These are phyloP conservation scores for Alosa sapidissima DNA, from an alignment of 2,797 vertebrate genomes.

Conservation along the genomic window DNA sequence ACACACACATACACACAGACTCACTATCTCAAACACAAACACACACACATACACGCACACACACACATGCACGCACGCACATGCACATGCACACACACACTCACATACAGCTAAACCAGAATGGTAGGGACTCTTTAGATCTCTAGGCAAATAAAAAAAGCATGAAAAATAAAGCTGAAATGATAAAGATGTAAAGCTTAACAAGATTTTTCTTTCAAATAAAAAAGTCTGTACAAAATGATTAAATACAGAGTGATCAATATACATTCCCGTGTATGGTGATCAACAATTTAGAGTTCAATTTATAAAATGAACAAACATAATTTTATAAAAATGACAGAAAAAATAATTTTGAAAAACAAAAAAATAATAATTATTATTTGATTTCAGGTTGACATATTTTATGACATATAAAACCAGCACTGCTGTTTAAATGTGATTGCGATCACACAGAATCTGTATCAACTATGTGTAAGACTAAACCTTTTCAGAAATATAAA, in stretches of 20 bases:
- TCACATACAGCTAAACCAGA: background rate
- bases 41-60: conserved; percentile 8
- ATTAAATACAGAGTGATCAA: conserved; percentile 77
- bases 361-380: conserved; percentile 30
- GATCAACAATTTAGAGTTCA: conserved; percentile 60
- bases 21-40: conserved; percentile 26
- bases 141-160: conserved; percentile 41
- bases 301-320: conserved; percentile 67
- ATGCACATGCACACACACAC: conserved; percentile 36
- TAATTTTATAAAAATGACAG: conserved; percentile 50
- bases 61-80: conserved; percentile 33
- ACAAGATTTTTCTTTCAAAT: conserved; percentile 47
- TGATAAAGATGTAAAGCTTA: conserved; percentile 46
- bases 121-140: background rate
- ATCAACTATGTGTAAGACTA: conserved; percentile 59
- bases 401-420: conserved; percentile 60
- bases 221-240: conserved; percentile 71
- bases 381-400: conserved; percentile 51
- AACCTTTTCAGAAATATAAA: conserved; percentile 48
- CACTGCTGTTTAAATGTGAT: conserved; percentile 71
- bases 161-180: conserved; percentile 30
- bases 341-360: background rate
- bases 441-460: conserved; percentile 58
- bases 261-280: conserved; percentile 75
- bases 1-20: conserved; percentile 30